These are phyloP conservation scores for Mormyrus iriodes DNA, from an alignment of 2,113 vertebrate species.

Conservation along the genomic window DNA sequence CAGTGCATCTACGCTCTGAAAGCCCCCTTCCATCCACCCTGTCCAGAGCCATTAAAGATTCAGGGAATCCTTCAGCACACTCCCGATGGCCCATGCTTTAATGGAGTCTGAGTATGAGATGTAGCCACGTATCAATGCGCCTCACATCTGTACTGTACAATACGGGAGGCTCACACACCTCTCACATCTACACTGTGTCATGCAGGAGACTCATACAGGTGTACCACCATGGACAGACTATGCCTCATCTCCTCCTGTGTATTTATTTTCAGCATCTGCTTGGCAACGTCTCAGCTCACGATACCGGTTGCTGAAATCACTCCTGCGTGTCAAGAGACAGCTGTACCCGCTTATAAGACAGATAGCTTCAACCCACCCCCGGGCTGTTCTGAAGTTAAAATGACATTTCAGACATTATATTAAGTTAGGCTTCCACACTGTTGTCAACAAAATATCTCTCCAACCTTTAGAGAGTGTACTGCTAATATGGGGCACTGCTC, in stretches of 20 bases:
- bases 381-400: neutral
- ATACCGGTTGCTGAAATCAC: neutral
- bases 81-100: neutral
- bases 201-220: neutral
- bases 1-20: neutral
- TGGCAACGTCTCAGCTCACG: neutral
- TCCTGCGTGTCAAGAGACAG: neutral
- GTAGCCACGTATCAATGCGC: neutral
- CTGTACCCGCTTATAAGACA: neutral
- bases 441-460: neutral
- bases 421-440: neutral
- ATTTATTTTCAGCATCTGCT: neutral
- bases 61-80: neutral
- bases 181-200: neutral
- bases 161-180: neutral
- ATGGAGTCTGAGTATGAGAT: neutral
- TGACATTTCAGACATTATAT: neutral
- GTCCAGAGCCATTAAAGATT: constrained; percentile 5
- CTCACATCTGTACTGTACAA: neutral
- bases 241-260: neutral
- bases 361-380: neutral
- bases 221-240: neutral
- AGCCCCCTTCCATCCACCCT: neutral
- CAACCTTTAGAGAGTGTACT: neutral
- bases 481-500: neutral